phyloP scores from a whole-genome alignment of 1,140 invertebrate genomes.

The Zaprionus davidi region DNA sequence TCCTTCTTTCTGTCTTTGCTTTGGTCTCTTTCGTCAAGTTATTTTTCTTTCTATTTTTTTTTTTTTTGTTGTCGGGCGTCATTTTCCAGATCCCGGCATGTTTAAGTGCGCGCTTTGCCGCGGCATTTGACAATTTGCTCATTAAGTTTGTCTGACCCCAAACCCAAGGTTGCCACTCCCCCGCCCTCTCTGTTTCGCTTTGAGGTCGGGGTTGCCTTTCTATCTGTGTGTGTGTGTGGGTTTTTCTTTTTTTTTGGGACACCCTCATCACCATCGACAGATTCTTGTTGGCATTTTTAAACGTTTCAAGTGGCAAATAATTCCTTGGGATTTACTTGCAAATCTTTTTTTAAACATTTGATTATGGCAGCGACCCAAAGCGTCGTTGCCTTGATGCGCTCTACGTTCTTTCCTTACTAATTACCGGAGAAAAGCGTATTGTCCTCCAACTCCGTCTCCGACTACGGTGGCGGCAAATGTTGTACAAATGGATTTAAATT shows the following conservation, averaged over 20 bases:
- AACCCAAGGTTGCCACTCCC: slow-evolving; percentile 13
- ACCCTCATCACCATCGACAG: slow-evolving; percentile 69
- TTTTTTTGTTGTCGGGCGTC: slow-evolving; percentile 13
- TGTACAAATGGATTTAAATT: slow-evolving; percentile 83
- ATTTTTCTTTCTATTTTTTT: slow-evolving; percentile 56
- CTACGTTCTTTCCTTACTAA: slow-evolving; percentile 62
- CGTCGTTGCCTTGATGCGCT: slow-evolving; percentile 7
- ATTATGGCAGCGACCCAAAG: slow-evolving; percentile 52
- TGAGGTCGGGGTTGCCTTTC: slow-evolving; percentile 20
- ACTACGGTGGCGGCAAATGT: slow-evolving; percentile 46
- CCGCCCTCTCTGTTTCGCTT: slow-evolving; percentile 13
- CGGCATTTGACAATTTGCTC: slow-evolving; percentile 84
- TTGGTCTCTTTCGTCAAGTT: slow-evolving; percentile 62
- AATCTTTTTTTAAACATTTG: slow-evolving; percentile 82
- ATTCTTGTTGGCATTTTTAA: slow-evolving; percentile 83
- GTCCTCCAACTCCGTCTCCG: neutral
- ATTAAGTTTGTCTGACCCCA: slow-evolving; percentile 83
- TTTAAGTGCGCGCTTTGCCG: slow-evolving; percentile 79
- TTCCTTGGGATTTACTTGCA: slow-evolving; percentile 82
- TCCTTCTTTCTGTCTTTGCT: slow-evolving; percentile 15
- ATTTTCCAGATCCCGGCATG: slow-evolving; percentile 61
- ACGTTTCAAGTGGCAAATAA: slow-evolving; percentile 83
- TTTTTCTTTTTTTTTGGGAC: slow-evolving; percentile 23
- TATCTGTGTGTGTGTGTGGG: neutral
- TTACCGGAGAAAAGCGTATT: slow-evolving; percentile 58